phyloP scores from a whole-genome alignment of 2,797 vertebrate genomes.

The Coregonus suidteri region DNA sequence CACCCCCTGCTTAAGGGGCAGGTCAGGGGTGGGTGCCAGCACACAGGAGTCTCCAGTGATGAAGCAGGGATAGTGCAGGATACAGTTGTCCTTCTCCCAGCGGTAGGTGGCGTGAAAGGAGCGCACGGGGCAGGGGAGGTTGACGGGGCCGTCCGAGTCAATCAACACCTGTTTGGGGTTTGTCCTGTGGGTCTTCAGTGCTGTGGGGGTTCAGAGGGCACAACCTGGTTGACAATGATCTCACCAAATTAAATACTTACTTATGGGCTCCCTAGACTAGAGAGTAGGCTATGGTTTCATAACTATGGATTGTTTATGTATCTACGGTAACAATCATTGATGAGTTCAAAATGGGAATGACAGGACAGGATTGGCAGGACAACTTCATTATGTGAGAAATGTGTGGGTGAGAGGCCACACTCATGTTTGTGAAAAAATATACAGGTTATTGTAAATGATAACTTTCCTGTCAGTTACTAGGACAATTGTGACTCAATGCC shows the following conservation, averaged over 20 bases:
- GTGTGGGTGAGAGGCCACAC: background rate
- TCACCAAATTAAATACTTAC: background rate
- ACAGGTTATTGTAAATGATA: too few relatives aligned
- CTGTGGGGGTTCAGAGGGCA: conserved; percentile 46
- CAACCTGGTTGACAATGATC: background rate
- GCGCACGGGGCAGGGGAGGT: conserved; percentile 79
- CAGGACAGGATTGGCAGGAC: background rate
- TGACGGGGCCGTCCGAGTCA: conserved; percentile 71
- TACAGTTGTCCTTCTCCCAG: conserved; percentile 81
- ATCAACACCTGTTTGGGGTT: conserved; percentile 74
- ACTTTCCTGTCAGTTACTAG: too few relatives aligned
- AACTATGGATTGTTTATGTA: background rate
- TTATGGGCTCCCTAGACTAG: background rate
- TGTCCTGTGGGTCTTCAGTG: conserved; percentile 71
- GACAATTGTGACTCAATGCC: too few relatives aligned
- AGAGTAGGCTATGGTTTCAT: background rate
- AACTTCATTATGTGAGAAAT: background rate
- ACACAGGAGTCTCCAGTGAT: conserved; percentile 81
- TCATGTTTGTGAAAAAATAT: too few relatives aligned
- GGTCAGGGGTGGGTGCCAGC: conserved; percentile 70
- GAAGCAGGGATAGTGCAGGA: conserved; percentile 77
- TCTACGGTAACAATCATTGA: background rate
- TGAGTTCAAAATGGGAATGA: background rate
- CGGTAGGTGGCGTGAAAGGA: conserved; percentile 83
- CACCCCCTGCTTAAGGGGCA: conserved; percentile 77